Evolutionary conservation across 1,140 invertebrate species (phyloP).

Genomic region (Triops cancriformis): DNA sequence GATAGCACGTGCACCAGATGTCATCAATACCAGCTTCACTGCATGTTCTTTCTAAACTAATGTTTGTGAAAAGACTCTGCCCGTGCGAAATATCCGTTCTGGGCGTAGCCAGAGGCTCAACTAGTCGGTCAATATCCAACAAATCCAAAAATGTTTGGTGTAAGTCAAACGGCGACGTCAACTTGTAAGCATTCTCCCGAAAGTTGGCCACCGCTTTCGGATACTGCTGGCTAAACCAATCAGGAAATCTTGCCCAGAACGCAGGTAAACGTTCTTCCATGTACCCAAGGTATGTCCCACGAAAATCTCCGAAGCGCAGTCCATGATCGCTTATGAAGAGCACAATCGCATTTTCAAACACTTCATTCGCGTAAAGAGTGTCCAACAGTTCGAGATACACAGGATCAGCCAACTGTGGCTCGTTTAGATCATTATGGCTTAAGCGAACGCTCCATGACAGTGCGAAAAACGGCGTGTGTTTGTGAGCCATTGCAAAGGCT

Average conservation of each 20-base stretch:
- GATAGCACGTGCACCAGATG: not conserved
- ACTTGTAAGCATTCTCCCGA: not conserved
- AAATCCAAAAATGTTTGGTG: not conserved
- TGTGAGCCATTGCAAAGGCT: not conserved
- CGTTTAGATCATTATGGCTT: not conserved
- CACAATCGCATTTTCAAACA: not conserved
- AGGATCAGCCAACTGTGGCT: not conserved
- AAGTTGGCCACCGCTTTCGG: not conserved
- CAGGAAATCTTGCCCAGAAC: not conserved
- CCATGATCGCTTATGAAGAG: conserved; percentile 19
- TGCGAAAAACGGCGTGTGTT: not conserved
- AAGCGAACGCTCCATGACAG: not conserved
- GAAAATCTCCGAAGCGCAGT: not conserved
- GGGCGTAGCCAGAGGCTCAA: not conserved
- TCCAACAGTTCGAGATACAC: not conserved
- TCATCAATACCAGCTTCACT: not conserved
- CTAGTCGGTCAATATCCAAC: not conserved
- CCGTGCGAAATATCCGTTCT: not conserved
- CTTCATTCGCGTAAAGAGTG: not conserved
- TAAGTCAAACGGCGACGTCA: conserved; percentile 15
- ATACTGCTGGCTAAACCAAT: not conserved
- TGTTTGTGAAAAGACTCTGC: not conserved
- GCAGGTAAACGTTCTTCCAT: not conserved
- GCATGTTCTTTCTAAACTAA: not conserved
- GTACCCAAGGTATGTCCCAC: not conserved